Evolutionary conservation across 2,888 invertebrate genomes (phyloP).

Genomic region (Lasioglossum leucozonium): DNA sequence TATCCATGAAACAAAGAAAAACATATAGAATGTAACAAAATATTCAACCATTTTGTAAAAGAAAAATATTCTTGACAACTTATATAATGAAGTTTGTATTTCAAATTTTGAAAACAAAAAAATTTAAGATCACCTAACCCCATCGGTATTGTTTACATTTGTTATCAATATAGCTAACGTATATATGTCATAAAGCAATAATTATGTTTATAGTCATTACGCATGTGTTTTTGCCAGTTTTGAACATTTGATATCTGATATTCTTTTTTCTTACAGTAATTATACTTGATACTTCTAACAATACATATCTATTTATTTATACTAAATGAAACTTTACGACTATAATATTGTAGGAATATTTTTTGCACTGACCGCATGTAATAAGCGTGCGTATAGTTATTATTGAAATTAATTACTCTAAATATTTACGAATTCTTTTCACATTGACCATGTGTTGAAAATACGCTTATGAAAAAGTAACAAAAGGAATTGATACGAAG

Average conservation of each 20-base stretch:
- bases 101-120: neutral
- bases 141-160: neutral
- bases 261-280: neutral
- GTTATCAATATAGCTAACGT: neutral
- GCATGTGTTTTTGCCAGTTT: neutral
- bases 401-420: neutral
- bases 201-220: neutral
- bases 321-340: too few species aligned
- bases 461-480: neutral
- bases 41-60: neutral
- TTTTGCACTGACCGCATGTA: neutral
- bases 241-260: neutral
- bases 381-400: neutral
- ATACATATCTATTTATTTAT: too few species aligned
- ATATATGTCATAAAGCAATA: neutral
- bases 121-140: neutral
- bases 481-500: conserved; percentile 5
- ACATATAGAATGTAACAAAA: neutral
- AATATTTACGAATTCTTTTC: neutral
- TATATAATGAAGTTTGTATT: neutral
- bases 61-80: neutral
- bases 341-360: neutral
- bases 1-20: neutral
- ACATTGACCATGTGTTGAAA: neutral
- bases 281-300: neutral